A percentile compares a stretch with the other conserved stretches of the same genome.
Conservation (phyloP, 2,888 invertebrate species). For the Cactoblastis cactorum region DNA sequence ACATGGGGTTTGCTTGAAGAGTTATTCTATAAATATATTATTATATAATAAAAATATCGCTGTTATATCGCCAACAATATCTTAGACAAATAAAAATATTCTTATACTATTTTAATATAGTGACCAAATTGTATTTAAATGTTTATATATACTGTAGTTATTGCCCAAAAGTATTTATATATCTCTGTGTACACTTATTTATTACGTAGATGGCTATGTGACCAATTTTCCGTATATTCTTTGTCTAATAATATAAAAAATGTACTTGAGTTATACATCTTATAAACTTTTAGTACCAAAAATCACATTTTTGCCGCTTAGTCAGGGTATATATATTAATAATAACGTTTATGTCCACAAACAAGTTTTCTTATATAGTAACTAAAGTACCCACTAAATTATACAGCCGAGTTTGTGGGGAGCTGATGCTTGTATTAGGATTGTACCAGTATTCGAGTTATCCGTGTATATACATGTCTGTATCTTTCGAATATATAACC, state of each 20-base stretch:
- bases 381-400: too few species aligned
- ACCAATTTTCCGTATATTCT: constrained; percentile 31
- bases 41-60: constrained; percentile 19
- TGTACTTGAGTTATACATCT: constrained; percentile 5
- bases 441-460: too few species aligned
- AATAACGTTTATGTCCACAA: constrained; percentile 27
- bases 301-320: constrained; percentile 31
- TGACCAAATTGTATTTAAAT: constrained; percentile 24
- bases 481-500: neutral
- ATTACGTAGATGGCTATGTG: constrained; percentile 22
- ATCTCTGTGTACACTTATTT: constrained; percentile 31
- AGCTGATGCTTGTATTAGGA: too few species aligned
- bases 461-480: neutral
- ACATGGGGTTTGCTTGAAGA: constrained; percentile 30
- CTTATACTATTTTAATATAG: constrained; percentile 1
- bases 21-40: constrained; percentile 9
- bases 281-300: constrained; percentile 11
- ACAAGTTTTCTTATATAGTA: too few species aligned
- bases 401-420: too few species aligned
- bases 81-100: constrained; percentile 6
- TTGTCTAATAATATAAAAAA: neutral
- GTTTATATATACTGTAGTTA: constrained; percentile 46
- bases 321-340: constrained; percentile 45
- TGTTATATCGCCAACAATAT: constrained; percentile 21
- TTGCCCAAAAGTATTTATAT: constrained; percentile 43